These are phyloP conservation scores for Bombyx mori DNA, from an alignment of 1,140 invertebrate genomes.

Conservation along the genomic window DNA sequence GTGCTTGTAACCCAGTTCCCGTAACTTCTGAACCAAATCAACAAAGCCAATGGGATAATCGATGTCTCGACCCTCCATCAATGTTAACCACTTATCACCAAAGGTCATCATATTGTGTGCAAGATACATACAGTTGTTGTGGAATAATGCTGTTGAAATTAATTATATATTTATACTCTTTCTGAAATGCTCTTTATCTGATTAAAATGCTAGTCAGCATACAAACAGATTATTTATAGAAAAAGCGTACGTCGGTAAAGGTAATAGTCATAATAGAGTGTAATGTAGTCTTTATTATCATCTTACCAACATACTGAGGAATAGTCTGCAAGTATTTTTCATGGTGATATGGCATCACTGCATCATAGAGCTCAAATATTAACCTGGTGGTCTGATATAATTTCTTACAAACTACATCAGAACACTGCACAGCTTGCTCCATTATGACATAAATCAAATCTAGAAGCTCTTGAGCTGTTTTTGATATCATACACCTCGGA, in stretches of 20 bases:
- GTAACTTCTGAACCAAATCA: constrained; percentile 72
- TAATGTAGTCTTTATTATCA: constrained; percentile 3
- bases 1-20: constrained; percentile 76
- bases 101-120: constrained; percentile 81
- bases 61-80: constrained; percentile 45
- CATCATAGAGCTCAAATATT: constrained; percentile 85
- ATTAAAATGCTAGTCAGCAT: no score
- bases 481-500: constrained; percentile 66
- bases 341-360: constrained; percentile 84
- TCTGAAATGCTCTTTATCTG: neutral
- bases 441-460: constrained; percentile 80
- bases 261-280: neutral
- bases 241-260: no score
- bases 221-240: no score
- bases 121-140: constrained; percentile 94
- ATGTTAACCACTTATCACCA: constrained; percentile 72
- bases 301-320: constrained; percentile 86
- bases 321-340: constrained; percentile 83
- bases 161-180: neutral
- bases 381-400: constrained; percentile 81
- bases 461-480: constrained; percentile 75
- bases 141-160: constrained; percentile 81
- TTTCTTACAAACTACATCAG: constrained; percentile 73
- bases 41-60: constrained; percentile 56
- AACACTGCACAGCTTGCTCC: constrained; percentile 77